Conservation (phyloP, 30 jellyfish, hydroid and myxozoan species). For the Nemopilema nomurai region DNA sequence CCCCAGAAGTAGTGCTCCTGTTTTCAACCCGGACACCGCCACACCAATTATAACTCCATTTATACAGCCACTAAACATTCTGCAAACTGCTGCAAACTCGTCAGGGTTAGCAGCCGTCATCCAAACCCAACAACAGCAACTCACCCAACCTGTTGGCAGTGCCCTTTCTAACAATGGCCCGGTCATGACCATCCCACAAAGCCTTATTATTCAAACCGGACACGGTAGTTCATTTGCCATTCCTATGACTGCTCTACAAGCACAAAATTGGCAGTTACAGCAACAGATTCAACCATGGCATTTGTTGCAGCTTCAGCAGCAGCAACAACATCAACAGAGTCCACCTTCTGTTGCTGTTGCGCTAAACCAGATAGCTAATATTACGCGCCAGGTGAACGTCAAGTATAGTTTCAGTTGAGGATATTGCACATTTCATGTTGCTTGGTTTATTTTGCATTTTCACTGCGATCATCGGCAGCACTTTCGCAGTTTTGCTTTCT, state of each 20-base stretch:
- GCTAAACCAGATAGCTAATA: conserved; percentile 32
- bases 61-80: conserved; percentile 77
- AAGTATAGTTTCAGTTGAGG: no score
- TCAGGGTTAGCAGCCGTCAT: conserved; percentile 93
- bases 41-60: conserved; percentile 57
- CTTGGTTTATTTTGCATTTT: no score
- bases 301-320: conserved; percentile 74
- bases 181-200: conserved; percentile 43
- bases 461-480: no score
- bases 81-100: conserved; percentile 97
- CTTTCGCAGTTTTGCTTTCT: no score
- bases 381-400: conserved; percentile 59
- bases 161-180: conserved; percentile 18
- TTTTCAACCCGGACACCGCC: conserved; percentile 35
- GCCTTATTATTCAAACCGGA: conserved; percentile 46
- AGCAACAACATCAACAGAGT: conserved; percentile 63
- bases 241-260: conserved; percentile 66
- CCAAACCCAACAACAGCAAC: conserved; percentile 62
- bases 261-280: conserved; percentile 75
- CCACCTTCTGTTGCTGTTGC: conserved; percentile 42
- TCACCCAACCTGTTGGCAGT: conserved; percentile 1
- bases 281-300: conserved; percentile 74
- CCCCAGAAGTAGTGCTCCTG: conserved; percentile 24
- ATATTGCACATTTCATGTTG: no score
- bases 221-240: conserved; percentile 51